Base-by-base conservation (phyloP, 2,797 vertebrate species). In the Nothura maculosa region DNA sequence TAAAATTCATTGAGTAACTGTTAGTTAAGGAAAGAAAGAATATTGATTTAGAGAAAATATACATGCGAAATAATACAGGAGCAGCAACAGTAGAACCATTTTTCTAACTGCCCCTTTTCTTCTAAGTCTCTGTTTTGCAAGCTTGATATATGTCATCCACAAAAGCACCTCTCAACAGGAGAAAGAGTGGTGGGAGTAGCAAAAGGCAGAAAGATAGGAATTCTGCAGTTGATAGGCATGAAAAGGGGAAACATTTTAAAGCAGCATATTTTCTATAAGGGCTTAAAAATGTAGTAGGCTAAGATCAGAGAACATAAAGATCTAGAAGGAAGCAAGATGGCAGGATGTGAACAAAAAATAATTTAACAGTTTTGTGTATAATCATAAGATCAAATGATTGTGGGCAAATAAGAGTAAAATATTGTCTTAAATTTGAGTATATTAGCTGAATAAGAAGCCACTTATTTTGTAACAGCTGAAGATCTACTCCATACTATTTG, bases 161-260 rank as follows among this genome's bases (percentile, higher is more conserved):
- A 90, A 75, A 93, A 88, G 75, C 48, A 21, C 20, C 43, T 92
- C 54, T 92, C 43, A 94, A 92, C 27, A 84, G 34, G 30, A 90
- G 11, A 12, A 87, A 60, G 4, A 67, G 28, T 42, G 28, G 19
- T 66, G 40, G 48, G 14, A 63, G 43, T 4, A 20, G 27, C 1
- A 68, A 11, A 70, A 85, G 30, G 67, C 32, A 83, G 54, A 91
- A 87, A 58, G 32, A 20, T 52, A 61, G 14, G 24, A 91, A 32
- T 76, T 72, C 27, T 36, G 38, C 47, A 85, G 50, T 6, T 73
- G 60, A 81, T 20, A 75, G 34, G 60, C 17, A 47, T 24, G 24
- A 68, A 88, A 63, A 91, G 16, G n/a, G 1, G 1, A 84, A 48
- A 61, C 61, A 64, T 4, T 47, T 27, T 28, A 55, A 90, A 79